These are phyloP conservation scores for Chrysolina haemoptera DNA, from an alignment of 2,888 invertebrate genomes.

Conservation along the genomic window DNA sequence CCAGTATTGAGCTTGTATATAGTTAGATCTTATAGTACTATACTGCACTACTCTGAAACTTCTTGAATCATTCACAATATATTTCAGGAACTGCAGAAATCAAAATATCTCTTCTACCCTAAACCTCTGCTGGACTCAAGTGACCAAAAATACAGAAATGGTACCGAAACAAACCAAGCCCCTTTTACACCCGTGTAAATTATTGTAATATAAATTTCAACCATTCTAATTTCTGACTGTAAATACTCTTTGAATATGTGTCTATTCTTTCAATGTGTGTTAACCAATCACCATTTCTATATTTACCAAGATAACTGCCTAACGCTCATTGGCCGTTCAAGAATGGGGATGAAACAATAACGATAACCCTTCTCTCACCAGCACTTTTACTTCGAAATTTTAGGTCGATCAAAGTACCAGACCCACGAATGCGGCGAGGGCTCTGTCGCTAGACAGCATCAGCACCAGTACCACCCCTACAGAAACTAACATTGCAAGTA, in stretches of 20 bases:
- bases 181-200: slow-evolving; percentile 14
- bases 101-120: background rate
- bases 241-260: slow-evolving; percentile 19
- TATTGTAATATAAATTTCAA: slow-evolving; percentile 33
- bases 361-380: slow-evolving; percentile 30
- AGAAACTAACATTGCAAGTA: slow-evolving; percentile 38
- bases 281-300: slow-evolving; percentile 48
- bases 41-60: too few relatives aligned
- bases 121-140: slow-evolving; percentile 41
- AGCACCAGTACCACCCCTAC: slow-evolving; percentile 46
- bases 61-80: background rate
- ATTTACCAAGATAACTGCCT: slow-evolving; percentile 38
- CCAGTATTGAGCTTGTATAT: too few relatives aligned
- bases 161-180: slow-evolving; percentile 31
- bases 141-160: slow-evolving; percentile 53
- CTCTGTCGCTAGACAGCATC: slow-evolving; percentile 48
- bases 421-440: slow-evolving; percentile 48
- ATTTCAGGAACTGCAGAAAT: slow-evolving; percentile 5
- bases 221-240: slow-evolving; percentile 28
- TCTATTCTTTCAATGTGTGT: slow-evolving; percentile 26
- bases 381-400: slow-evolving; percentile 45
- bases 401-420: slow-evolving; percentile 57
- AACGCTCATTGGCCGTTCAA: slow-evolving; percentile 24
- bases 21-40: too few relatives aligned
- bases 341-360: slow-evolving; percentile 26